A percentile compares a stretch with the other conserved stretches of the same genome.
phyloP scores from a whole-genome alignment of 2,113 vertebrate genomes.

The Corydoras sp. region DNA sequence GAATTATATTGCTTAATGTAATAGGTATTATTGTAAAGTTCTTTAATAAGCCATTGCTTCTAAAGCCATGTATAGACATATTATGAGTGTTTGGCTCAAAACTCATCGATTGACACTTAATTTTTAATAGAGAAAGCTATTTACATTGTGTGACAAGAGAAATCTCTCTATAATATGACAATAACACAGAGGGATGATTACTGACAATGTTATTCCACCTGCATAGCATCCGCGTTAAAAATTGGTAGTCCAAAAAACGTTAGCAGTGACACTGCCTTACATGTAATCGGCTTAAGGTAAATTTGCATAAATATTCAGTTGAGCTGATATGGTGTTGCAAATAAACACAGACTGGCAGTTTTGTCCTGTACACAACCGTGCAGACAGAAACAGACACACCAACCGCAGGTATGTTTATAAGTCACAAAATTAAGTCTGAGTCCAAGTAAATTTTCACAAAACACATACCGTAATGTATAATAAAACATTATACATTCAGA shows the following conservation, averaged over 20 bases:
- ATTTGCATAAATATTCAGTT: constrained; percentile 71
- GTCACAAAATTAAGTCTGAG: too few species aligned
- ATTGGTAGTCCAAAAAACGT: constrained; percentile 69
- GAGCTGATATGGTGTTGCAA: constrained; percentile 57
- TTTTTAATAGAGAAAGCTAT: constrained; percentile 41
- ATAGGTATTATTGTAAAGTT: background rate
- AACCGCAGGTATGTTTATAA: too few species aligned
- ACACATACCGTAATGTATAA: too few species aligned
- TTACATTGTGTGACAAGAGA: constrained; percentile 57
- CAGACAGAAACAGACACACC: constrained; percentile 13
- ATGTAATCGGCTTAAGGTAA: constrained; percentile 68
- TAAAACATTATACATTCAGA: too few species aligned
- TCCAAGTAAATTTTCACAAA: too few species aligned
- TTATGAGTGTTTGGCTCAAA: background rate
- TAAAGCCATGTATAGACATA: background rate
- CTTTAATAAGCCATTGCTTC: background rate
- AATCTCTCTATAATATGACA: constrained; percentile 60
- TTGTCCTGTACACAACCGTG: constrained; percentile 32
- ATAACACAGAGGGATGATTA: constrained; percentile 60
- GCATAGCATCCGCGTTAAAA: constrained; percentile 64
- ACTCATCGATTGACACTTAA: constrained; percentile 4
- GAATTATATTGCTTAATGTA: too few species aligned
- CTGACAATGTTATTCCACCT: constrained; percentile 60
- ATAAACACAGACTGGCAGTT: constrained; percentile 57
- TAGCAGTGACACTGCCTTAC: constrained; percentile 59